These are phyloP conservation scores for Troides oblongomaculatus DNA, from an alignment of 2,888 invertebrate species.

Conservation along the genomic window DNA sequence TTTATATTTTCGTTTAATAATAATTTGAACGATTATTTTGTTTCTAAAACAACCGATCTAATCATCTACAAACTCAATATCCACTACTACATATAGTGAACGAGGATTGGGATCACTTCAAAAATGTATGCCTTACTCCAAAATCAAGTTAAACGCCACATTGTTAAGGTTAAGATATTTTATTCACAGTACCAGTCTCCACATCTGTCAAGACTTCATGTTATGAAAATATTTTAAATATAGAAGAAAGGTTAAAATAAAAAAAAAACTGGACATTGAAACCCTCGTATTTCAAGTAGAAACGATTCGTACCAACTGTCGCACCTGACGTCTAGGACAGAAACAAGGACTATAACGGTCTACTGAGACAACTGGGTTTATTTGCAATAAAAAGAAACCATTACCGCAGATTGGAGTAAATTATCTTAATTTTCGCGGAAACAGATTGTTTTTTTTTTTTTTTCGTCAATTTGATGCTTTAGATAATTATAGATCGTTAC, in stretches of 20 bases:
- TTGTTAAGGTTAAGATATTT: not conserved
- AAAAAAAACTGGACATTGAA: not conserved
- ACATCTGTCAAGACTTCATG: not conserved
- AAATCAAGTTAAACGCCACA: not conserved
- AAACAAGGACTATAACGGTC: constrained; percentile 67
- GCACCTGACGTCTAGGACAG: constrained; percentile 57
- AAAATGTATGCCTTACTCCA: not conserved
- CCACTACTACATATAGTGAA: not conserved
- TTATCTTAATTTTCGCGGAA: not conserved
- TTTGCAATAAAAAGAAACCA: constrained; percentile 59
- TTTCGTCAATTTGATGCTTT: not conserved
- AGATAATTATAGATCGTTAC: not conserved
- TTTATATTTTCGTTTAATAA: not conserved
- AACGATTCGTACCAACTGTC: constrained; percentile 70
- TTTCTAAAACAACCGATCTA: no score
- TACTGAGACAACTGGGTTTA: constrained; percentile 63
- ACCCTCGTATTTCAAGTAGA: constrained; percentile 44
- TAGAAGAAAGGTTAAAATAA: no score
- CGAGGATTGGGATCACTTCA: not conserved
- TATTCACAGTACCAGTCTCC: not conserved
- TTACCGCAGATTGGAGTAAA: constrained; percentile 14
- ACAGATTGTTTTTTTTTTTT: not conserved
- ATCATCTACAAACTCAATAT: no score
- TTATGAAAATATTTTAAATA: not conserved
- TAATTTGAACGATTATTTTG: no score